Base-by-base conservation (phyloP, 2,113 vertebrate genomes). In the Electrona antarctica region DNA sequence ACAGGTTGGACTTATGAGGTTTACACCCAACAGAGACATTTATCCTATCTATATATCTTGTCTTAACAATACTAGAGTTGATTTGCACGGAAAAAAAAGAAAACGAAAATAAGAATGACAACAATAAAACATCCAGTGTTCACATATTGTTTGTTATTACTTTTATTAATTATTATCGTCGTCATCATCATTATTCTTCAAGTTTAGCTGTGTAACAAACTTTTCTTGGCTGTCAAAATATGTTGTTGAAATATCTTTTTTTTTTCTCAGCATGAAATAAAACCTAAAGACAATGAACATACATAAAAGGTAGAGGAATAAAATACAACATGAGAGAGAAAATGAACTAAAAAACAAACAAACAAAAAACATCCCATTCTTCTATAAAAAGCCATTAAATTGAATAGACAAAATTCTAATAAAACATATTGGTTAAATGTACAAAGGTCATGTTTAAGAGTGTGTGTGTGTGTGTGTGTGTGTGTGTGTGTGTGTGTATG, bases 201-300 rank as follows among this genome's bases (percentile, higher is more conserved):
- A 91, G 90, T 91, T 91, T 90, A 91, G 86, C 89, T 90, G 89
- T 86, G 87, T 89, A 91, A 90, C 90, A 90, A 91, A 90, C 82
- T 89, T 89, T 89, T 89, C 90, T 91, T 90, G 89, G 87, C 86
- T 81, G 86, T 89, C 86, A 86, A 89, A 90, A 85, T 86, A 91
- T 85, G 87, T 80, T 65, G 84, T 74, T 79, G 86, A 89, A 87
- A 87, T 89, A 82, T 83, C 58, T 58, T 41, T 41, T 81, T 81
- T 88, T 82, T 90, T 87, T 41, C 33, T 41, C 33, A 41, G 87
- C 87, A 89, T 77, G 85, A 89, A 83, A 87, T 69, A 71, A 88
- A 90, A 85, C 80, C 88, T 85, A 86, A 76, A 79, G 10, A 64
- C 62, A 51, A 64, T 13, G 15, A 86, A 87, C 85, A 69, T 8